A percentile compares a stretch with the other conserved stretches of the same genome.
phyloP scores from a whole-genome alignment of 2,888 invertebrate species.

The Litoditis marina region DNA sequence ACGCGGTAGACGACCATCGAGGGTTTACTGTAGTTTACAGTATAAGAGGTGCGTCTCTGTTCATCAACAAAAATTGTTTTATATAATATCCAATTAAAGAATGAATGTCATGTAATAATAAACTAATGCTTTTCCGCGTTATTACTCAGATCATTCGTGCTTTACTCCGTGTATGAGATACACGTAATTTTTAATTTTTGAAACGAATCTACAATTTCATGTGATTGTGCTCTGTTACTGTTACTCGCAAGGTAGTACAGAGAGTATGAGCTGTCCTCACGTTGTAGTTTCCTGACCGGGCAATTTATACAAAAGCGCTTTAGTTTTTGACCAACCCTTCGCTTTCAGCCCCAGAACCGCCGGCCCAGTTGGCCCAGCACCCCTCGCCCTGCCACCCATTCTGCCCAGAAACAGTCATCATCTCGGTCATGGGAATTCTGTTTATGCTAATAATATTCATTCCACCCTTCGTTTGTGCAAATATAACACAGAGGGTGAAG shows the following conservation, averaged over 20 bases:
- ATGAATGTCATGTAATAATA: neutral
- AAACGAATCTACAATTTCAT: no score
- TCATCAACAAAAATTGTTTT: neutral
- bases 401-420: slow-evolving; percentile 39
- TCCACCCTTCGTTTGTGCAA: slow-evolving; percentile 42
- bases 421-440: slow-evolving; percentile 32
- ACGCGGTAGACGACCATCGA: slow-evolving; percentile 14
- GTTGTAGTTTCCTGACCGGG: no score
- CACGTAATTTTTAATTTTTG: no score
- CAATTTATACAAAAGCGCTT: no score
- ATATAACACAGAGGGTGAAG: slow-evolving; percentile 31
- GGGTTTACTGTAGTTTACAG: slow-evolving; percentile 38
- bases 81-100: neutral
- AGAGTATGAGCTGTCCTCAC: neutral
- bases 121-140: no score
- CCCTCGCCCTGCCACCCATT: slow-evolving; percentile 30
- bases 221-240: no score
- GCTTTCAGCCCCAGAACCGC: slow-evolving; percentile 11
- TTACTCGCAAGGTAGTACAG: no score
- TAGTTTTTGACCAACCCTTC: no score
- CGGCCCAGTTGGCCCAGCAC: slow-evolving; percentile 10
- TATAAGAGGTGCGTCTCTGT: slow-evolving; percentile 24
- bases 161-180: no score
- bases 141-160: no score
- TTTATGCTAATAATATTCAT: slow-evolving; percentile 41